Percentiles rank a stretch among this genome's conserved stretches.
phyloP scores from a whole-genome alignment of 2,797 vertebrate species.

The Sebastiscus albofasciatus region DNA sequence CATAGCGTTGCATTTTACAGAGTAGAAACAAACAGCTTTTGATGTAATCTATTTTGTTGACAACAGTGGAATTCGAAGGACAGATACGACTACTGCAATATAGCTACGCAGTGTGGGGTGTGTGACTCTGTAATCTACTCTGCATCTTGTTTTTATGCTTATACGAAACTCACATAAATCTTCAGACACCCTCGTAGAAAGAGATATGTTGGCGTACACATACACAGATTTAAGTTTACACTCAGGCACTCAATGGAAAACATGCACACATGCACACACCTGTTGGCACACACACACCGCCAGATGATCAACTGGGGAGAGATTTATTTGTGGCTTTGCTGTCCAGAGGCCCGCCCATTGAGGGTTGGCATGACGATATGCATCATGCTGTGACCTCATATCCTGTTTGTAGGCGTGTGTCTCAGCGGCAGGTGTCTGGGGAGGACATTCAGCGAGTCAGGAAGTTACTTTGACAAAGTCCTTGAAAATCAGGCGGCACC shows the following conservation, averaged over 20 bases:
- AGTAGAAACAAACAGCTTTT: slow-evolving; percentile 32
- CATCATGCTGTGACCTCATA: slow-evolving; percentile 67
- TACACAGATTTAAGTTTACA: not conserved
- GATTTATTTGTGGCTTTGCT: slow-evolving; percentile 55
- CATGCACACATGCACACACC: not conserved
- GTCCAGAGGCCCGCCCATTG: slow-evolving; percentile 45
- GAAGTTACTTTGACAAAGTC: slow-evolving; percentile 51
- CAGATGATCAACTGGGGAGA: slow-evolving; percentile 42
- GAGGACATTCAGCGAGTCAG: slow-evolving; percentile 2
- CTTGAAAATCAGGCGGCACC: slow-evolving; percentile 32
- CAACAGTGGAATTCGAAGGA: slow-evolving; percentile 10
- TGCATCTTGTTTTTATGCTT: not conserved
- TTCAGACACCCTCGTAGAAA: not conserved
- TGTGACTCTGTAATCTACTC: not conserved
- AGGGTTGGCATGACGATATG: slow-evolving; percentile 48
- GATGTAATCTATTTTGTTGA: slow-evolving; percentile 38
- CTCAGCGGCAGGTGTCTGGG: slow-evolving; percentile 11
- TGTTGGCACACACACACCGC: not conserved
- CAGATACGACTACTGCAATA: not conserved
- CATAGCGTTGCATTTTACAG: not conserved
- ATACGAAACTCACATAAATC: not conserved
- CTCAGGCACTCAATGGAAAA: not conserved
- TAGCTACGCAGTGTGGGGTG: not conserved
- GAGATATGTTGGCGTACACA: not conserved
- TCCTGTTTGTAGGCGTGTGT: slow-evolving; percentile 49